Percentiles rank a stretch among this genome's conserved stretches.
These are phyloP conservation scores for Pelvicachromis taeniatus DNA, from an alignment of 2,113 vertebrate species.

Conservation along the genomic window DNA sequence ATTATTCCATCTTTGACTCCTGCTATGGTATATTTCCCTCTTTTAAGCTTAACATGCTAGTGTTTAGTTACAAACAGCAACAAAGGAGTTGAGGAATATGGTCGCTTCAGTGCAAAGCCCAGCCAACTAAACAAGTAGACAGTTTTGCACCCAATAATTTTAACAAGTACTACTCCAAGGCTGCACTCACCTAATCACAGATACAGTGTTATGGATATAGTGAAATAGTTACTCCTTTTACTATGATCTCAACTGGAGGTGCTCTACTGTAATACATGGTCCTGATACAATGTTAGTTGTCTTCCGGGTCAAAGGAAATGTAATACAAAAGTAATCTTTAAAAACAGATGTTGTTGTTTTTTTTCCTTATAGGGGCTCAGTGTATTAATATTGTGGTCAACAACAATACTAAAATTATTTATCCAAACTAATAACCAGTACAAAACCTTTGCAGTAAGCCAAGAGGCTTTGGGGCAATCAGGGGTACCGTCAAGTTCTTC, in stretches of 20 bases:
- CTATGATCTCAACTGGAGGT: not conserved
- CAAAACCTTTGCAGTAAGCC: not conserved
- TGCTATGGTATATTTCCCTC: not conserved
- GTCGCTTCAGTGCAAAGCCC: not conserved
- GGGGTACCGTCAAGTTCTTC: not conserved
- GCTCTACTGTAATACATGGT: not conserved
- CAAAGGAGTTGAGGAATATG: not conserved
- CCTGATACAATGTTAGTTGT: not conserved
- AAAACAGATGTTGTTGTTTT: not conserved
- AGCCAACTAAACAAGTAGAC: not conserved
- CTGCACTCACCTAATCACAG: not conserved
- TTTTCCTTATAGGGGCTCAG: not conserved
- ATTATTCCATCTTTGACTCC: not conserved
- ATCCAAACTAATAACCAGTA: not conserved
- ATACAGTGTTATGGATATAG: not conserved
- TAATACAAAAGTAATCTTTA: not conserved
- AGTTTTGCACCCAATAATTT: not conserved
- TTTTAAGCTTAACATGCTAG: not conserved
- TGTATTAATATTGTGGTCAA: not conserved
- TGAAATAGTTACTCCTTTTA: not conserved
- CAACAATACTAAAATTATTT: not conserved
- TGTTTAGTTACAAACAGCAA: not conserved
- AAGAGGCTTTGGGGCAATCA: not conserved
- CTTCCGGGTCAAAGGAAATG: not conserved
- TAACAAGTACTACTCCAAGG: not conserved